Evolutionary conservation across 1,140 invertebrate genomes (phyloP), one percentile per base, ranked within the genome.

Genomic region (Drosophila bifasciata): DNA sequence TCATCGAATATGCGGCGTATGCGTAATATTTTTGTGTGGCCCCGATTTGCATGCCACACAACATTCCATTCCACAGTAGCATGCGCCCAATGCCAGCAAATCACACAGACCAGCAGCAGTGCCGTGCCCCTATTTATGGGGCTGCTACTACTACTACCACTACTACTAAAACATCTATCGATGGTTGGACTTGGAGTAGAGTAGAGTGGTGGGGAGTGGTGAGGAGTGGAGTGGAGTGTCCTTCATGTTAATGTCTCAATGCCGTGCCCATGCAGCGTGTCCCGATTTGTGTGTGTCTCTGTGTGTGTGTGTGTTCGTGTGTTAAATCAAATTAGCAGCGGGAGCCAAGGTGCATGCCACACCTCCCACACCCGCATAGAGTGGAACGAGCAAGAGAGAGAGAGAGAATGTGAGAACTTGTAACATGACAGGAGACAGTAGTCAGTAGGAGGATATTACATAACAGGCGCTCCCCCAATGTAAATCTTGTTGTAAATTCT

Each of bases 401-500:
- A 53, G 52, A 55, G 49, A 39, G 48, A 19, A 46, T 17, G 55
- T 53, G 64, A 53, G 63, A 62, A 84, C 68, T 83, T 68, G 83
- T 79, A 81, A 85, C 77, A 86, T 86, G 81, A 85, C 81, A 86
- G 64, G 77, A 76, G 74, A 75, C 77, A 85, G 80, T 80, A n/a
- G 75, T 86, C 68, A 84, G 80, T 88, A 81, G 76, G 69, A 86
- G 81, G 81, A 86, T 81, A 81, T 86, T 86, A 86, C 81, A 86
- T 86, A 86, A 86, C 81, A 88, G 81, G 81, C 83, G 78, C 77
- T 88, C 73, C 73, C 77, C 72, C 53, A 53, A 79, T 79, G 76
- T 81, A 61, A 76, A 76, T 75, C 64, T 76, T 62, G 50, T 69
- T 69, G 66, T 69, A 69, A 57, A 79, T 55, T 68, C 36, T 23